These are phyloP conservation scores for Nesidiocoris tenuis DNA, from an alignment of 2,888 invertebrate genomes.

Conservation along the genomic window DNA sequence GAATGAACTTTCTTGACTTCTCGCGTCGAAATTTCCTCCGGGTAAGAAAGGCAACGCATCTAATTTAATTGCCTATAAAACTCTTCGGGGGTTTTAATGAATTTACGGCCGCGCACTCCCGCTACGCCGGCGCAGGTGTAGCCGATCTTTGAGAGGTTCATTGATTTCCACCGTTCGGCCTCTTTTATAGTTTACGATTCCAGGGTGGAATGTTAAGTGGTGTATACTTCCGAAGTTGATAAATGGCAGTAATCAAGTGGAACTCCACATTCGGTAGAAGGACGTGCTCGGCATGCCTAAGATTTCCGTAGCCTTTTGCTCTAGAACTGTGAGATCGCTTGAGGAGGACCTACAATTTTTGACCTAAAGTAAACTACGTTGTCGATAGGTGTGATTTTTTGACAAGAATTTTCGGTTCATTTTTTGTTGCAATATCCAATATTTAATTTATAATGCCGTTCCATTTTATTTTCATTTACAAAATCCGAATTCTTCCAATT, in stretches of 20 bases:
- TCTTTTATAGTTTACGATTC: background rate
- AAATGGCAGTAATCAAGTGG: background rate
- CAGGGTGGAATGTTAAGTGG: background rate
- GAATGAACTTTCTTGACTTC: background rate
- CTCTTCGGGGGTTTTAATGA: too few species aligned
- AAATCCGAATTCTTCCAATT: too few species aligned
- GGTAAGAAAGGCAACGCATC: background rate
- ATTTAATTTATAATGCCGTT: too few species aligned
- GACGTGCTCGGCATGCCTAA: background rate
- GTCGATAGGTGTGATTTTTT: too few species aligned
- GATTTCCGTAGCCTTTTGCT: too few species aligned
- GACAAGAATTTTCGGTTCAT: too few species aligned
- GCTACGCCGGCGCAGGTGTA: too few species aligned
- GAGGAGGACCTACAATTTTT: too few species aligned
- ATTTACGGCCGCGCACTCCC: background rate
- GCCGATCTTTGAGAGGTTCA: background rate
- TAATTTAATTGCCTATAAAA: background rate
- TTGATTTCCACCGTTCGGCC: background rate
- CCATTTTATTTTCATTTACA: too few species aligned
- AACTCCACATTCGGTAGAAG: background rate
- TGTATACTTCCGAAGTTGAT: background rate
- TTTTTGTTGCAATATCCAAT: too few species aligned
- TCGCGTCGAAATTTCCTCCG: background rate
- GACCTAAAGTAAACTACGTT: too few species aligned
- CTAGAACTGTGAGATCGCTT: too few species aligned